Evolutionary conservation across 2,888 invertebrate genomes (phyloP).

Genomic region (Drosophila kuntzei): DNA sequence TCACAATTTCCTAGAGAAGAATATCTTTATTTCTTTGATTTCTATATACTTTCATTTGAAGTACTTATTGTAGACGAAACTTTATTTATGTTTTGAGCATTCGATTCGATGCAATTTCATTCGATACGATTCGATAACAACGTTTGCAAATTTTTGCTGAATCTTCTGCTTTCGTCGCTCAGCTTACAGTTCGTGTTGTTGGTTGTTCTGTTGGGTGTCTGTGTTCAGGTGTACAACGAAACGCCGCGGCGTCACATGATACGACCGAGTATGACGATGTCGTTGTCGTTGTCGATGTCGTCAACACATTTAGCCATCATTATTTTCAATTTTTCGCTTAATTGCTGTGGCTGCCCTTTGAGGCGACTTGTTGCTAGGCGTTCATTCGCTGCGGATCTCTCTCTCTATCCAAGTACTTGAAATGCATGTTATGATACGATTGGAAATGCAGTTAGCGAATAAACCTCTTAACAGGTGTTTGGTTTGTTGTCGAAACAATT

Average conservation of each 20-base stretch:
- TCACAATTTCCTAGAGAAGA: not conserved
- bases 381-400: constrained; percentile 11
- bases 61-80: not conserved
- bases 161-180: constrained; percentile 21
- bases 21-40: not conserved
- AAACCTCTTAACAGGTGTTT: constrained; percentile 39
- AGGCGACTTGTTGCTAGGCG: constrained; percentile 47
- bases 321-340: constrained; percentile 21
- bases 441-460: not conserved
- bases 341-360: constrained; percentile 41
- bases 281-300: constrained; percentile 28
- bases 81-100: constrained; percentile 6
- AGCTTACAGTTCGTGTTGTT: constrained; percentile 30
- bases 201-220: constrained; percentile 1
- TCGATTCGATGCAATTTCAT: constrained; percentile 14
- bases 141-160: constrained; percentile 40
- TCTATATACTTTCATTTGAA: constrained; percentile 6
- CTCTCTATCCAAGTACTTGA: constrained; percentile 13
- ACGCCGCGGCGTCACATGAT: constrained; percentile 53
- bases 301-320: constrained; percentile 37
- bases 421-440: constrained; percentile 3
- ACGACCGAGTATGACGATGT: constrained; percentile 14
- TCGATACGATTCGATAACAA: constrained; percentile 20
- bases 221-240: constrained; percentile 44
- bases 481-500: constrained; percentile 28